Conservation (phyloP, 1,140 invertebrate species). For the Helicoverpa armigera region DNA sequence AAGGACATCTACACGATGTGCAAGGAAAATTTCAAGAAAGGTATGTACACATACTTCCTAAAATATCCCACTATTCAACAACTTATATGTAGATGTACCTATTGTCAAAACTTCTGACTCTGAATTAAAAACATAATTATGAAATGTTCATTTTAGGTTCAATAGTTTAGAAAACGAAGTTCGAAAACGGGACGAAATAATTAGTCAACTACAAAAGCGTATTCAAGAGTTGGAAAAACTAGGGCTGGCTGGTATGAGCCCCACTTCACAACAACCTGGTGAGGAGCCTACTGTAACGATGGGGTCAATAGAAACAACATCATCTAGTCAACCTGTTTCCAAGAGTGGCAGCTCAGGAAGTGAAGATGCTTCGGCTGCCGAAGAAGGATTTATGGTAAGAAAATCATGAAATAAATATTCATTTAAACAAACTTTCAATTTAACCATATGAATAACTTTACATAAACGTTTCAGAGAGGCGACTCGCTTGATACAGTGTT, state of each 20-base stretch:
- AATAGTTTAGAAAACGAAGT: conserved; percentile 92
- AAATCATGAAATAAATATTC: neutral
- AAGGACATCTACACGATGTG: conserved; percentile 89
- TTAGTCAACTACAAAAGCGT: conserved; percentile 90
- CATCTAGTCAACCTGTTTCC: conserved; percentile 53
- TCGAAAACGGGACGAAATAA: conserved; percentile 91
- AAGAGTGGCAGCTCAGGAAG: conserved; percentile 82
- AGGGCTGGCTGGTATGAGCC: conserved; percentile 59
- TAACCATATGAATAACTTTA: neutral
- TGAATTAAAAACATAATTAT: too few relatives aligned
- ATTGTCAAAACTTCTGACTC: too few relatives aligned
- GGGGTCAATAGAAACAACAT: conserved; percentile 29
- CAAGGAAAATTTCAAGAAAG: conserved; percentile 89
- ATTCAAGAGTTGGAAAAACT: conserved; percentile 90
- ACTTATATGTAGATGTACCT: too few relatives aligned
- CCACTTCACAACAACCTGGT: conserved; percentile 40
- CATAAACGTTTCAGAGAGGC: conserved; percentile 81
- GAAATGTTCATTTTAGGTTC: conserved; percentile 83
- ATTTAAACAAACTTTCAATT: neutral
- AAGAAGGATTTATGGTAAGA: conserved; percentile 85
- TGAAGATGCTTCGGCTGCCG: conserved; percentile 79
- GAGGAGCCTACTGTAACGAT: conserved; percentile 28
- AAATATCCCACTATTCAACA: too few relatives aligned
- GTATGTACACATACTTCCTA: conserved; percentile 56
- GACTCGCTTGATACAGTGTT: conserved; percentile 88